These are phyloP conservation scores for Pterocles burchelli DNA, from an alignment of 2,113 vertebrate genomes.

Conservation along the genomic window DNA sequence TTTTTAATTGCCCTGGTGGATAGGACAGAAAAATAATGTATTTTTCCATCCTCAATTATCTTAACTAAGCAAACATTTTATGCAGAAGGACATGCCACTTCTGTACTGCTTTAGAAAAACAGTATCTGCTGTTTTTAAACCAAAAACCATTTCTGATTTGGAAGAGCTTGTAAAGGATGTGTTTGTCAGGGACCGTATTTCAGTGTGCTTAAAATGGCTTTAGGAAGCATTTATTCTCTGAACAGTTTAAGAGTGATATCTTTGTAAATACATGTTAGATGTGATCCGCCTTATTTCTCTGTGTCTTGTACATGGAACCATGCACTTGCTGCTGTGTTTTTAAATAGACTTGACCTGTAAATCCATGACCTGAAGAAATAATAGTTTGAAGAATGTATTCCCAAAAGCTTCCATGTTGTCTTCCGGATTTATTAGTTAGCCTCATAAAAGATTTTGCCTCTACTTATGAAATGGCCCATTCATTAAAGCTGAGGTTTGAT, in stretches of 20 bases:
- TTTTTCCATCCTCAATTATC: conserved; percentile 19
- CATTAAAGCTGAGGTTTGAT: not conserved
- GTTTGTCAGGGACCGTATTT: conserved; percentile 45
- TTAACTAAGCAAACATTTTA: not conserved
- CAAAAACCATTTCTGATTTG: conserved; percentile 27
- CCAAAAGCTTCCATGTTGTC: not conserved
- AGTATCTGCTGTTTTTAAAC: not conserved
- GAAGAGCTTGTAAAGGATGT: conserved; percentile 15
- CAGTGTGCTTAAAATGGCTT: conserved; percentile 27
- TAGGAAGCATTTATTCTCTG: conserved; percentile 48
- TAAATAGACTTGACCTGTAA: not conserved
- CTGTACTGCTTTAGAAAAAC: not conserved
- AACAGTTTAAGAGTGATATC: not conserved
- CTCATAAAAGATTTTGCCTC: not conserved
- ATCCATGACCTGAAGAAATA: not conserved
- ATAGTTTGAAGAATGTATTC: not conserved
- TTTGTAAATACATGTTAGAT: conserved; percentile 32
- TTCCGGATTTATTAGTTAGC: not conserved
- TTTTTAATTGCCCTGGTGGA: conserved; percentile 14
- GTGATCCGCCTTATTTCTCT: conserved; percentile 17
- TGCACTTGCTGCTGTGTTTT: not conserved
- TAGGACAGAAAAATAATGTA: not conserved
- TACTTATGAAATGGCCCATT: not conserved
- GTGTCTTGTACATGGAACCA: not conserved
- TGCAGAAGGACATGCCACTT: not conserved